Conservation (phyloP, 2,797 vertebrate species). For the Hippocampus kuda region DNA sequence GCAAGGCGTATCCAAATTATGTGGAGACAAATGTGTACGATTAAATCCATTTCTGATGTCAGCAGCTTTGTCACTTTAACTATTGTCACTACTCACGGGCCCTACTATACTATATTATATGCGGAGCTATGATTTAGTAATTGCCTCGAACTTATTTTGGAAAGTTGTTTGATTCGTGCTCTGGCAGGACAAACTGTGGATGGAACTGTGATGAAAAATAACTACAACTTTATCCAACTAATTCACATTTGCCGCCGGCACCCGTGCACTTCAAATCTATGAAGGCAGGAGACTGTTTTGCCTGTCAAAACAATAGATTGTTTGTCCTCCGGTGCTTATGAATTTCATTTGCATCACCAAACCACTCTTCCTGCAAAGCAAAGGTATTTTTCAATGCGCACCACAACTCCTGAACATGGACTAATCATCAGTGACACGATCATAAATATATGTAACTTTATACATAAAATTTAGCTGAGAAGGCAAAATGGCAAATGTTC, state of each 20-base stretch:
- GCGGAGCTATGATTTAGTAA: not conserved
- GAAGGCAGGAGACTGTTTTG: constrained; percentile 45
- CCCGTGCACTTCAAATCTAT: constrained; percentile 40
- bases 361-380: not conserved
- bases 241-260: constrained; percentile 26
- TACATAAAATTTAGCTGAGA: not conserved
- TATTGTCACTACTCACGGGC: not conserved
- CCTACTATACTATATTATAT: not conserved
- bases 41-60: not conserved
- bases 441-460: not conserved
- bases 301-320: constrained; percentile 54
- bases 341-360: not conserved
- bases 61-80: not conserved
- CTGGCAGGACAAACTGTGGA: constrained; percentile 2
- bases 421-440: not conserved
- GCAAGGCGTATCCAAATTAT: not conserved
- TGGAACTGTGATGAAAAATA: constrained; percentile 2
- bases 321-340: constrained; percentile 56
- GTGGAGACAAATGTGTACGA: not conserved
- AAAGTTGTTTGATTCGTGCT: constrained; percentile 3
- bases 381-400: not conserved
- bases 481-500: not conserved
- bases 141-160: not conserved
- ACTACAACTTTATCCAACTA: constrained; percentile 10
- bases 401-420: not conserved